Conservation (phyloP, 2,113 vertebrate genomes). For the Neogobius melanostomus region DNA sequence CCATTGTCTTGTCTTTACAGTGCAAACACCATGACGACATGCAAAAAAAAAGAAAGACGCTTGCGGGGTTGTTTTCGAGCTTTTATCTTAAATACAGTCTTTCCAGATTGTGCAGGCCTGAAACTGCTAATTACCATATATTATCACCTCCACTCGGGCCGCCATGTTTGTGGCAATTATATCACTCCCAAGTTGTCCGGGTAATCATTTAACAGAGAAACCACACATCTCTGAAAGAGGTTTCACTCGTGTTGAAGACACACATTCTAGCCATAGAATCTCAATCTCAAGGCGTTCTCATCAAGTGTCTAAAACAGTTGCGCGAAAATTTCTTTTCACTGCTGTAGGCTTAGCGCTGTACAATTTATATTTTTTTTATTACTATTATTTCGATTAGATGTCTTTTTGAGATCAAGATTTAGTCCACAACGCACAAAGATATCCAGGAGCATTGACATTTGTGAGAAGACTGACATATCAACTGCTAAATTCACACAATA, state of each 20-base stretch:
- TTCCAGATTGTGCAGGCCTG: slow-evolving; percentile 68
- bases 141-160: slow-evolving; percentile 71
- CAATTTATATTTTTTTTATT: too few relatives aligned
- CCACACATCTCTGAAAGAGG: slow-evolving; percentile 47
- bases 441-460: too few relatives aligned
- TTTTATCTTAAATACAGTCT: slow-evolving; percentile 75
- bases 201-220: slow-evolving; percentile 67
- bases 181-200: slow-evolving; percentile 72
- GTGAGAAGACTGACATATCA: too few relatives aligned
- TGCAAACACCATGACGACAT: slow-evolving; percentile 48
- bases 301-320: too few relatives aligned
- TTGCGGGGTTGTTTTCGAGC: slow-evolving; percentile 69
- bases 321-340: too few relatives aligned
- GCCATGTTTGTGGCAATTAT: slow-evolving; percentile 77
- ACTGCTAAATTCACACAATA: too few relatives aligned
- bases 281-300: too few relatives aligned
- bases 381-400: too few relatives aligned
- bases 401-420: too few relatives aligned
- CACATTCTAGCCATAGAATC: too few relatives aligned
- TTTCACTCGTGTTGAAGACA: not conserved
- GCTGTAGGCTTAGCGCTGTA: too few relatives aligned
- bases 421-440: too few relatives aligned
- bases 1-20: slow-evolving; percentile 55
- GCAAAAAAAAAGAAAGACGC: slow-evolving; percentile 32
- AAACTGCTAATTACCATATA: slow-evolving; percentile 76